Evolutionary conservation across 2,888 invertebrate genomes (phyloP), one percentile per base, ranked within the genome.

Genomic region (Trachelus stipa): DNA sequence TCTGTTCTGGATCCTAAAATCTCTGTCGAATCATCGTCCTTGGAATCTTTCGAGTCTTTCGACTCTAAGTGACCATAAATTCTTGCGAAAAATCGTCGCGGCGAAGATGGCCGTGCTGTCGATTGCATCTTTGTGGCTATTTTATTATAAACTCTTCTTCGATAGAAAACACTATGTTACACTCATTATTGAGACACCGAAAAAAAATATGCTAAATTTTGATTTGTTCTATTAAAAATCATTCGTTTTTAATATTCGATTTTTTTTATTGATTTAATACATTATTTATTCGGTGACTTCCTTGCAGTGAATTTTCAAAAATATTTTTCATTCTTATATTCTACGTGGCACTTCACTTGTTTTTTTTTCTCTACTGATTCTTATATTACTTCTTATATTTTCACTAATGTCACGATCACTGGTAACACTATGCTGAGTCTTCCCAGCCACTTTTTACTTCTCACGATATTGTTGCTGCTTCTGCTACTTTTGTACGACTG

Each of bases 71-170:
- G 95, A 0, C 96, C 97, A 87, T 97, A 97, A 69, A 97, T 92
- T 78, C 96, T 93, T 75, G 96, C 96, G 89, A 97, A 97, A 91
- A 97, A 97, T 86, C 95, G 95, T 37, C 96, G 93, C 78, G 96
- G 96, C 0, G 96, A 96, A 12, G 96, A 96, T 0, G 96, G 96
- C 80, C 92, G 91, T 73, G 84, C 85, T 31, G 12, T 68, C n/a
- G 81, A 76, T 74, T 83, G 80, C 11, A 84, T 80, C 78, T 85
- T 86, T 12, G 83, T 82, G 79, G 88, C 85, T 88, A 89, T 89
- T 82, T 81, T 81, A 23, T 56, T 56, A 56, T 9, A 9, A 56
- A 56, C 23, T 56, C 9, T 56, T 56, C 1, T 15, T 23, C 15
- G 23, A 56, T 23, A 56, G 0, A 56, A 23, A 56, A 6, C 56